Percentiles rank a stretch among this genome's conserved stretches.
Evolutionary conservation across 2,888 invertebrate species (phyloP).

Genomic region (Poecilobothrus nobilitatus): DNA sequence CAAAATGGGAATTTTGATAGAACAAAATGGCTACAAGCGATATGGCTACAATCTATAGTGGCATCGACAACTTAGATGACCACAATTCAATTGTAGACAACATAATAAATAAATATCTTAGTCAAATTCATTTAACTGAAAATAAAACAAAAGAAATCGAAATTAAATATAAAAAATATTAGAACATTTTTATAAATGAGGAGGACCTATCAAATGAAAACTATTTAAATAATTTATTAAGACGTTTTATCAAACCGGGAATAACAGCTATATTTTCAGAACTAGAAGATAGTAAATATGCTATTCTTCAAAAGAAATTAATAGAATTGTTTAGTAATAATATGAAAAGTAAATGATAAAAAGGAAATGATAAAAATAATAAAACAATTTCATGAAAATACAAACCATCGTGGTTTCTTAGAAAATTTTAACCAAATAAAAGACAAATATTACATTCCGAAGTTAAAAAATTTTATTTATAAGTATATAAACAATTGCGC

Average conservation of each 20-base stretch:
- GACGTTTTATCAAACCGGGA: not conserved
- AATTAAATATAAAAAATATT: constrained; percentile 2
- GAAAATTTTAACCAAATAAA: not conserved
- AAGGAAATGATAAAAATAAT: not conserved
- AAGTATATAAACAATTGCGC: too few species aligned
- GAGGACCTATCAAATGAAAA: not conserved
- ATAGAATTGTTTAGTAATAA: not conserved
- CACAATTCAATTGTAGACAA: too few species aligned
- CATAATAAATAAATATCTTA: constrained; percentile 12
- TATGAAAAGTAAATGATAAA: not conserved
- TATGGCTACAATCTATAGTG: too few species aligned
- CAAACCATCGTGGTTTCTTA: not conserved
- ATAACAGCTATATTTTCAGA: not conserved
- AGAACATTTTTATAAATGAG: not conserved
- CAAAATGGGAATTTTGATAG: too few species aligned
- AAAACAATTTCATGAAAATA: not conserved
- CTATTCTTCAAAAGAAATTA: not conserved
- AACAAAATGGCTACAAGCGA: too few species aligned
- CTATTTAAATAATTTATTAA: too few species aligned
- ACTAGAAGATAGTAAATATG: not conserved
- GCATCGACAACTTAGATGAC: too few species aligned
- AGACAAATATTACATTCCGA: not conserved
- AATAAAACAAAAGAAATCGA: constrained; percentile 2
- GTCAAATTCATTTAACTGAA: constrained; percentile 5
- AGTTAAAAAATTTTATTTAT: too few species aligned